Evolutionary conservation across 2,888 invertebrate genomes (phyloP), one percentile per base, ranked within the genome.

Genomic region (Trachelus tabidus): DNA sequence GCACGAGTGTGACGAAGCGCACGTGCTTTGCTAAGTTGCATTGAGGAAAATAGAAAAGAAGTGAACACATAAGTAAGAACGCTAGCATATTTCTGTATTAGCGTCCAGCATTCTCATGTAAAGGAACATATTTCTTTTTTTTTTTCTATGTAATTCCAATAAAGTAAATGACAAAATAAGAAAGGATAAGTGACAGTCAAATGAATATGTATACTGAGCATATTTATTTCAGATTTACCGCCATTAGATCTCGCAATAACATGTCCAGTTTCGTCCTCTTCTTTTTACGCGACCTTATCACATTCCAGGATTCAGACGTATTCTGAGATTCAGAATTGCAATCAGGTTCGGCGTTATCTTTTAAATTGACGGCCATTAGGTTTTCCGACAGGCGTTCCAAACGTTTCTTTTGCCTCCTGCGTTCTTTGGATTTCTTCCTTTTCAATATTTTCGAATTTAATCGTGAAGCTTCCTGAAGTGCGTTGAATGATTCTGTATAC

Each of bases 361-460:
- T 73, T 37, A 80, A 79, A 77, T 76, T 75, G 0, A 83, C 80
- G 1, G 81, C 80, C 79, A 81, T 81, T 12, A 83, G 69, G 30
- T 77, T 80, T 31, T 81, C 76, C 6, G 81, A 81, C 15, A 84
- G 71, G 31, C 79, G 68, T 56, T 84, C 83, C 34, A 83, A 68
- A 31, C 79, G 79, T 4, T 74, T 77, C 30, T 77, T 82, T 23
- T 81, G 74, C 37, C 75, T 80, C 34, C 76, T 81, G 0, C 23
- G 23, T n/a, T 56, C 34, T 12, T 68, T 69, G 11, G 73, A 11
- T 40, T 68, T 79, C 34, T 83, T 85, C 33, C 34, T 79, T 30
- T 81, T 83, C 9, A 73, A 69, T 31, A 84, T 84, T 12, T 77
- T 80, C 30, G 69, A 33, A 76, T 84, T 85, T 33, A 81, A 35